Evolutionary conservation across 1,140 invertebrate genomes (phyloP).

Genomic region (Bilobella aurantiaca): DNA sequence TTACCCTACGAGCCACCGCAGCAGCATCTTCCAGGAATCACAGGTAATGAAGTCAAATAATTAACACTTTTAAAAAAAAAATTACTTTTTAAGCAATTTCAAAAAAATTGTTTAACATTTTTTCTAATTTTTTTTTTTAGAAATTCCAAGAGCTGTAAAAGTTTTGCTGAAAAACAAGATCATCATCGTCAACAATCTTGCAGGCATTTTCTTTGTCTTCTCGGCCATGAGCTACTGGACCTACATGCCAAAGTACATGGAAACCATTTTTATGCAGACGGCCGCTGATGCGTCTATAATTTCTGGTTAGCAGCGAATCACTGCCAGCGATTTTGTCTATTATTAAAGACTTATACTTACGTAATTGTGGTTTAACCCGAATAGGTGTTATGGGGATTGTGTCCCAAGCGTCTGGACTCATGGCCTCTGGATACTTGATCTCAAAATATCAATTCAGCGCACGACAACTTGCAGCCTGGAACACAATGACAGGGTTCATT

Average conservation of each 20-base stretch:
- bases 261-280: constrained; percentile 60
- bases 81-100: neutral
- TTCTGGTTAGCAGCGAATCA: constrained; percentile 44
- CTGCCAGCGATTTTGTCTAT: neutral
- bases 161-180: constrained; percentile 18
- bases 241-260: constrained; percentile 64
- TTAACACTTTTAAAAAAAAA: neutral
- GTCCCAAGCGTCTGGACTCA: constrained; percentile 57
- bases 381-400: constrained; percentile 48
- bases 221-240: constrained; percentile 61
- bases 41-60: too few species aligned
- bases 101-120: too few species aligned
- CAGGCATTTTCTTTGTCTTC: constrained; percentile 53
- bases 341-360: neutral
- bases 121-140: too few species aligned
- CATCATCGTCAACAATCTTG: constrained; percentile 23
- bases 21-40: constrained; percentile 4
- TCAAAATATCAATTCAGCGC: constrained; percentile 57
- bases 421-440: constrained; percentile 56
- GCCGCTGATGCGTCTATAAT: constrained; percentile 55
- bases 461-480: constrained; percentile 57
- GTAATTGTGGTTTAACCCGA: neutral
- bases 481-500: constrained; percentile 55
- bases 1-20: neutral
- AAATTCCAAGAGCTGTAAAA: constrained; percentile 16